These are phyloP conservation scores for Fregata magnificens DNA, from an alignment of 2,113 vertebrate species.

Conservation along the genomic window DNA sequence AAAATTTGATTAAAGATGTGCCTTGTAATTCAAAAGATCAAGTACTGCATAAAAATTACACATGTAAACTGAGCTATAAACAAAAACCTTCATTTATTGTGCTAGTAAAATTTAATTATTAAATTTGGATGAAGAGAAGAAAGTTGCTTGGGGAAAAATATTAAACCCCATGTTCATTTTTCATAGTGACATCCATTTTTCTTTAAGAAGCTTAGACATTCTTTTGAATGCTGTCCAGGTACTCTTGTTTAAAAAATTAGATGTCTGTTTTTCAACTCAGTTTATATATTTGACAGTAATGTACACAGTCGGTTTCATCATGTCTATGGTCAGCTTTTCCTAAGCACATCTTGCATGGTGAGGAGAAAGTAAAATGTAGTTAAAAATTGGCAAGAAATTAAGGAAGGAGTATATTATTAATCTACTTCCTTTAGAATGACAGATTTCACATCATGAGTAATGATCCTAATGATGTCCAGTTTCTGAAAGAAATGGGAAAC, in stretches of 20 bases:
- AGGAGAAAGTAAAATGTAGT: background rate
- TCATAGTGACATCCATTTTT: background rate
- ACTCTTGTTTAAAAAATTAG: background rate
- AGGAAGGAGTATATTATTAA: background rate
- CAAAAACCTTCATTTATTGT: background rate
- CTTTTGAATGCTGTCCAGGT: background rate
- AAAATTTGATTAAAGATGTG: slow-evolving; percentile 53
- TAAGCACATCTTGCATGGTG: background rate
- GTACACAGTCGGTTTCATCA: background rate
- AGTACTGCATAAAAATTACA: background rate
- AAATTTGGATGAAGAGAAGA: background rate
- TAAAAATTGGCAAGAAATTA: background rate
- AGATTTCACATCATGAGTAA: background rate
- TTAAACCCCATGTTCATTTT: background rate
- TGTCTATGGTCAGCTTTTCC: background rate
- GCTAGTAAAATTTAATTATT: background rate
- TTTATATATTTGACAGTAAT: background rate
- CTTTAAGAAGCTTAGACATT: background rate
- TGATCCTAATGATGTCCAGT: background rate
- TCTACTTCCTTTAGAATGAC: background rate
- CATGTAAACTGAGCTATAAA: background rate
- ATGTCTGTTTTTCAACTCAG: background rate
- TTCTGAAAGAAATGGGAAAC: background rate
- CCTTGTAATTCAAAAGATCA: background rate
- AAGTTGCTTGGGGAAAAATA: background rate